These are phyloP conservation scores for Drosophila nasuta DNA, from an alignment of 1,140 invertebrate genomes.

Conservation along the genomic window DNA sequence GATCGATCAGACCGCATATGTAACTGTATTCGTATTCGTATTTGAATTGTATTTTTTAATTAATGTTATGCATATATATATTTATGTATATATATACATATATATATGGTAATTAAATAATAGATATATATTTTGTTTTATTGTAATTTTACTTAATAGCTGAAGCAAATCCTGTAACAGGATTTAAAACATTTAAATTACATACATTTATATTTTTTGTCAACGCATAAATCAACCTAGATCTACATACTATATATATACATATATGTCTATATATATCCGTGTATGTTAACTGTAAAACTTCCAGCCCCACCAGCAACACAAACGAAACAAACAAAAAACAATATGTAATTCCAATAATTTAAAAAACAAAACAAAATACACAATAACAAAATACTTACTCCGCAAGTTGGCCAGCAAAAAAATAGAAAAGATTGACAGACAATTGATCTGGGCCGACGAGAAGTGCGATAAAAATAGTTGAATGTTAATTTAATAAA, in stretches of 20 bases:
- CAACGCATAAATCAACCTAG: slow-evolving; percentile 48
- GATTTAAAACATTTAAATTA: slow-evolving; percentile 72
- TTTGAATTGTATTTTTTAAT: slow-evolving; percentile 52
- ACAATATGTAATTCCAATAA: slow-evolving; percentile 57
- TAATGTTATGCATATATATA: slow-evolving; percentile 47
- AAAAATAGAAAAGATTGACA: not conserved
- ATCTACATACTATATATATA: slow-evolving; percentile 47
- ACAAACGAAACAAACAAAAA: slow-evolving; percentile 38
- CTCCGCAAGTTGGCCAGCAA: slow-evolving; percentile 12
- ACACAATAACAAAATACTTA: too few species aligned
- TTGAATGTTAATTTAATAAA: slow-evolving; percentile 70
- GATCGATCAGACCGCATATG: slow-evolving; percentile 19
- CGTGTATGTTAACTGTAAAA: slow-evolving; percentile 62
- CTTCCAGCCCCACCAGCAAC: slow-evolving; percentile 77
- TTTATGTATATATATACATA: slow-evolving; percentile 31
- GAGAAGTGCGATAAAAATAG: slow-evolving; percentile 51
- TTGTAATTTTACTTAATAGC: slow-evolving; percentile 76
- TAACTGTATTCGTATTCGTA: slow-evolving; percentile 39
- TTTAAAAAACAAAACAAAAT: not conserved
- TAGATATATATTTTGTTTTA: slow-evolving; percentile 52
- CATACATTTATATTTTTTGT: slow-evolving; percentile 38
- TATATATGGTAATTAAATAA: slow-evolving; percentile 28
- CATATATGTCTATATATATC: slow-evolving; percentile 50
- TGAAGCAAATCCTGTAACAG: slow-evolving; percentile 82
- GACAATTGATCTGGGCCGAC: slow-evolving; percentile 7